These are phyloP conservation scores for Frankliniella intonsa DNA, from an alignment of 2,888 invertebrate genomes.

Conservation along the genomic window DNA sequence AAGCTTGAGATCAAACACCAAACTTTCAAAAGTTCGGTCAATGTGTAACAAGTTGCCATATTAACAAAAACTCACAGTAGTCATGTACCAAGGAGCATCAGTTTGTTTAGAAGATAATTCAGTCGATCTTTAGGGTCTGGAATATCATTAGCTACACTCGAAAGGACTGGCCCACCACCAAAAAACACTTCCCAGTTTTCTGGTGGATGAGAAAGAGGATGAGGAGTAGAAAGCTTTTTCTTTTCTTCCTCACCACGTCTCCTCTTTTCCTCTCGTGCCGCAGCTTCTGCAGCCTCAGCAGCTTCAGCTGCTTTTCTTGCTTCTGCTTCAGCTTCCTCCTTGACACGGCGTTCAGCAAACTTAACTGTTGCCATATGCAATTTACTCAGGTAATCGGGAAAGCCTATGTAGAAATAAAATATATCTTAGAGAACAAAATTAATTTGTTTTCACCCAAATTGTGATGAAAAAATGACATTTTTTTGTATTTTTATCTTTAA, in stretches of 20 bases:
- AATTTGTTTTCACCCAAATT: neutral
- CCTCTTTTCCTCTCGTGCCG: neutral
- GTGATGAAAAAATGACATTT: neutral
- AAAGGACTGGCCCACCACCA: conserved; percentile 2
- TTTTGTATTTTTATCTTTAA: conserved; percentile 23
- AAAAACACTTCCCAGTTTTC: neutral
- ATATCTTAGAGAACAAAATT: neutral
- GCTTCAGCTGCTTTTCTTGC: conserved; percentile 4
- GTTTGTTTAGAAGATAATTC: conserved; percentile 17
- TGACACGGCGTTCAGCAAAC: conserved; percentile 3
- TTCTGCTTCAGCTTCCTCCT: neutral
- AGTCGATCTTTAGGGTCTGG: neutral
- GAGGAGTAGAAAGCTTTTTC: neutral
- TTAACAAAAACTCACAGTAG: conserved; percentile 8
- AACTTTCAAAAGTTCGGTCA: neutral
- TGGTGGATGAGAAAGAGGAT: neutral
- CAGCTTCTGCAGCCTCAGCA: neutral
- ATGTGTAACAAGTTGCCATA: neutral
- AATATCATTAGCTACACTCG: neutral
- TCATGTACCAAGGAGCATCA: conserved; percentile 24
- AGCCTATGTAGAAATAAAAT: neutral
- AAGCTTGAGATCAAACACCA: conserved; percentile 1
- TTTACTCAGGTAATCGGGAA: neutral
- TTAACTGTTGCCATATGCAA: neutral
- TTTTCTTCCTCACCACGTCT: neutral